Base-by-base conservation (phyloP, 2,888 invertebrate species). In the Drosophila eohydei region DNA sequence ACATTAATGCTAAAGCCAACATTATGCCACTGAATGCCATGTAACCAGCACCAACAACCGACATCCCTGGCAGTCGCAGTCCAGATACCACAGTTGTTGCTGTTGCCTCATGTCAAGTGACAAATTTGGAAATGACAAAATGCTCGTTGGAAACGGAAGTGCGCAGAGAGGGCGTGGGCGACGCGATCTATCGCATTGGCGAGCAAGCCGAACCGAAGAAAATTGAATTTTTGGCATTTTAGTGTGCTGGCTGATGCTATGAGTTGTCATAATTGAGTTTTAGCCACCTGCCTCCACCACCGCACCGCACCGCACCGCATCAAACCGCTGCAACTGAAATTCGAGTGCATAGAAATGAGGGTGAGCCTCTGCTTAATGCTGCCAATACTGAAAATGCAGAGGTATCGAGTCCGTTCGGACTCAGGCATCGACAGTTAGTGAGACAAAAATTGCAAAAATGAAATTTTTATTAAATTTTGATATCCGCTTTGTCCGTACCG, bases 401-500 rank as follows among this genome's bases (percentile, higher is more conserved):
- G 51, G 59, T 56, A 50, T 44, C 58, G 59, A 51, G 46, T 36
- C 9, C 9, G 21, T 3, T 38, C 30, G 48, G 58, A 48, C 38
- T 38, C 32, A 41, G 28, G 28, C 51, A 44, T 51, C 8, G 56
- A 32, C 32, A 56, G 30, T 51, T 51, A 41, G 40, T 57, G 21
- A 41, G 62, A 57, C 59, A 54, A 72, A 85, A 90, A 86, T 90
- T 74, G 81, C 77, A 77, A 81, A 83, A 90, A 88, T 86, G 89
- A 88, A 90, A 86, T 81, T 88, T 88, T 86, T 90, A 86, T 90
- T 86, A 86, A 86, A 90, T 85, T 86, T 77, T 88, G 83, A 90
- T 86, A 81, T 83, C 72, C 87, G 73, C 50, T 80, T 75, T 74
- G 60, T 67, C 32, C 43, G 54, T 21, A 57, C 69, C 73, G 72